These are phyloP conservation scores for Scatophagus argus DNA, from an alignment of 2,113 vertebrate genomes.

Conservation along the genomic window DNA sequence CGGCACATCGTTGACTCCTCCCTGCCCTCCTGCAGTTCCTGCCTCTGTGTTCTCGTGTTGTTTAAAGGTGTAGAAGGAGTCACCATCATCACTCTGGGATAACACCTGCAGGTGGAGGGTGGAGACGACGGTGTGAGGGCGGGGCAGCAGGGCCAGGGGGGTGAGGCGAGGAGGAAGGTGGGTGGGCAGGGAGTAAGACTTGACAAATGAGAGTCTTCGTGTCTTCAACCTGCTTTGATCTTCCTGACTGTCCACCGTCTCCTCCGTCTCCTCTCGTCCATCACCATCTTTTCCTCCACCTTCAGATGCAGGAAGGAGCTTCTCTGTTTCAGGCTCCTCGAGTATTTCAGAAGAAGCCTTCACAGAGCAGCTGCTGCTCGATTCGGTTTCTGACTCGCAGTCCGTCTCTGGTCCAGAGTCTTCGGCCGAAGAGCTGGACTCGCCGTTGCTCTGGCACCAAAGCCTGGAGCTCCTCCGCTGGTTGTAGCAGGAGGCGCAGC, in stretches of 20 bases:
- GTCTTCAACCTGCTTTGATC: rapidly evolving
- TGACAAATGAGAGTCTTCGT: slow-evolving; percentile 5
- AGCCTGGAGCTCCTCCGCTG: neutral
- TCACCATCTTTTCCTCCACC: neutral
- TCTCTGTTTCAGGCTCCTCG: neutral
- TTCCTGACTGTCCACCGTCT: neutral
- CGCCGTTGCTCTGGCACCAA: neutral
- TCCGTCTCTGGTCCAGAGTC: slow-evolving; percentile 36
- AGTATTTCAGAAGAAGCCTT: neutral
- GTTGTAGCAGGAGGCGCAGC: slow-evolving; percentile 67
- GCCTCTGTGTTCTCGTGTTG: neutral
- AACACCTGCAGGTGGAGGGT: slow-evolving; percentile 53
- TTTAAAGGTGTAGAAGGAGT: neutral
- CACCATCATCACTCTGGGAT: neutral
- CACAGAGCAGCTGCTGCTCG: slow-evolving; percentile 10
- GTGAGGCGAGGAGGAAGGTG: neutral
- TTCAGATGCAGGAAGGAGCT: neutral
- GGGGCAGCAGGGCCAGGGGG: slow-evolving; percentile 12
- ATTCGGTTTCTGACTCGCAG: neutral
- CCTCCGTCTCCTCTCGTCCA: neutral
- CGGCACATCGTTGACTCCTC: neutral
- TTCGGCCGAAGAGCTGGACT: slow-evolving; percentile 48
- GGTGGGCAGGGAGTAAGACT: neutral
- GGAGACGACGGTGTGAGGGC: slow-evolving; percentile 11
- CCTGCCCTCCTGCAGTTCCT: neutral